phyloP scores from a whole-genome alignment of 2,113 vertebrate species.

The Sylvia atricapilla region DNA sequence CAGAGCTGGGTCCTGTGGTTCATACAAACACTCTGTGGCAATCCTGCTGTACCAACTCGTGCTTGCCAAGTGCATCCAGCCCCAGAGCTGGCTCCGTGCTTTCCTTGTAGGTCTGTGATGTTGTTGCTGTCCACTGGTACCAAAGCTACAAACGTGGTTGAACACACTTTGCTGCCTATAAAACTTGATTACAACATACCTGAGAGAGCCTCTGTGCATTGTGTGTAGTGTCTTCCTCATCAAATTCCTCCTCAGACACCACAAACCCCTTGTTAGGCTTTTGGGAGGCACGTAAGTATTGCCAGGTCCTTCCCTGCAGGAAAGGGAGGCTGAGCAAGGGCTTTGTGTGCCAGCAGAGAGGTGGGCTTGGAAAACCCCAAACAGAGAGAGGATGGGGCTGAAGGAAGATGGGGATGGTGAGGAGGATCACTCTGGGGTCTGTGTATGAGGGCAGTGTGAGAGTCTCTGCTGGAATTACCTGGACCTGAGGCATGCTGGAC shows the following conservation, averaged over 20 bases:
- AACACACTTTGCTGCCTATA: conserved; percentile 30
- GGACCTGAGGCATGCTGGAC: background rate
- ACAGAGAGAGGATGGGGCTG: background rate
- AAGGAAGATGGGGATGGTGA: background rate
- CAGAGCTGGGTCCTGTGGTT: conserved; percentile 8
- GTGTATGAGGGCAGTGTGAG: background rate
- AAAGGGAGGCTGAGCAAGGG: background rate
- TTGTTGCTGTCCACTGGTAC: conserved; percentile 18
- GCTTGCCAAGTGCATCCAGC: background rate
- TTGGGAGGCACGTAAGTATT: conserved; percentile 31
- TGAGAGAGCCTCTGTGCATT: conserved; percentile 44
- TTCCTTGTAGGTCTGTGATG: background rate
- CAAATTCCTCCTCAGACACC: background rate
- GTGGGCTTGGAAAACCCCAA: background rate
- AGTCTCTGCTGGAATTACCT: background rate
- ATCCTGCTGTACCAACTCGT: background rate
- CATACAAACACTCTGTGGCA: background rate
- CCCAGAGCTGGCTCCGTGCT: background rate
- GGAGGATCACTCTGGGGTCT: background rate
- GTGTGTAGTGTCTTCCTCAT: conserved; percentile 7
- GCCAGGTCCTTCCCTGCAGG: background rate
- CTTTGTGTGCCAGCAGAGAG: background rate
- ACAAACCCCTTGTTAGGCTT: background rate
- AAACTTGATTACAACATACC: conserved; percentile 25
- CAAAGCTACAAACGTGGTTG: background rate